Conservation (phyloP, 2,113 vertebrate species). For the Pan troglodytes region NHGRI_mPanTro3-v2.1_pri NC_072401.2:64568501-64569000, state of each 20-base stretch:
- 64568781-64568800: neutral
- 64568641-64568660: neutral
- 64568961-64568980: neutral
- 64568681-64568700: neutral
- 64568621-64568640: neutral
- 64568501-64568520: neutral
- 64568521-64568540: neutral
- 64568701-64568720: neutral
- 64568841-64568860: neutral
- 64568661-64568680: neutral
- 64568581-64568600: neutral
- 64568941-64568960: neutral
- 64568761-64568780: neutral
- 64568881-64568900: neutral
- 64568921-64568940: neutral
- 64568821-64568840: neutral
- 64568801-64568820: neutral
- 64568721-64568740: neutral
- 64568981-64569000: neutral
- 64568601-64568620: neutral
- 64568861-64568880: neutral
- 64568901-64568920: neutral
- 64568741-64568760: constrained; percentile 2
- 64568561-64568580: neutral
- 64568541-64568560: neutral